These are phyloP conservation scores for Dasypolia templi DNA, from an alignment of 2,888 invertebrate species.

Conservation along the genomic window DNA sequence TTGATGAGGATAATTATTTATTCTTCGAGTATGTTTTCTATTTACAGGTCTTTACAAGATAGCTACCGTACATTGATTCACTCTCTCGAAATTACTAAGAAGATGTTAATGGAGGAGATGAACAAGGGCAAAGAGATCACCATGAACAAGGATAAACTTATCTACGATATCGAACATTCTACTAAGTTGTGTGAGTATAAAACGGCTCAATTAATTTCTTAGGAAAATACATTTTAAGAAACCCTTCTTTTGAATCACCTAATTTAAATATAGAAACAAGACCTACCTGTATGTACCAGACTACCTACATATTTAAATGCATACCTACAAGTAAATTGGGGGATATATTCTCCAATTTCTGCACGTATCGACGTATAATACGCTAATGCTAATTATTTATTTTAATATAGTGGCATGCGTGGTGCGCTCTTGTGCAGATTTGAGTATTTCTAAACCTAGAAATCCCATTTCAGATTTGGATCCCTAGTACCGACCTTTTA, in stretches of 20 bases:
- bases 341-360: neutral
- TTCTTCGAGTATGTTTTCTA: neutral
- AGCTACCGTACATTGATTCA: constrained; percentile 89
- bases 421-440: neutral
- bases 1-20: neutral
- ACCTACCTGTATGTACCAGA: neutral
- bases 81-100: constrained; percentile 92
- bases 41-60: constrained; percentile 89
- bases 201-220: neutral
- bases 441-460: neutral
- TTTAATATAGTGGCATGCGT: neutral
- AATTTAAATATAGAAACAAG: too few species aligned
- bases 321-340: neutral
- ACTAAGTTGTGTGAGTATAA: constrained; percentile 80
- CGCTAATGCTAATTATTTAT: neutral
- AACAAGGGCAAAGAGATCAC: constrained; percentile 92
- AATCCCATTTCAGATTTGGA: neutral
- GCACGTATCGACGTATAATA: too few species aligned
- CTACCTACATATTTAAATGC: neutral
- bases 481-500: neutral
- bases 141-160: constrained; percentile 90
- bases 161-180: constrained; percentile 88
- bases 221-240: neutral
- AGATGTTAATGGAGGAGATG: constrained; percentile 92
- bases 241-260: neutral